Evolutionary conservation across 1,140 invertebrate genomes (phyloP), one percentile per base, ranked within the genome.

Genomic region (Homarus americanus): DNA sequence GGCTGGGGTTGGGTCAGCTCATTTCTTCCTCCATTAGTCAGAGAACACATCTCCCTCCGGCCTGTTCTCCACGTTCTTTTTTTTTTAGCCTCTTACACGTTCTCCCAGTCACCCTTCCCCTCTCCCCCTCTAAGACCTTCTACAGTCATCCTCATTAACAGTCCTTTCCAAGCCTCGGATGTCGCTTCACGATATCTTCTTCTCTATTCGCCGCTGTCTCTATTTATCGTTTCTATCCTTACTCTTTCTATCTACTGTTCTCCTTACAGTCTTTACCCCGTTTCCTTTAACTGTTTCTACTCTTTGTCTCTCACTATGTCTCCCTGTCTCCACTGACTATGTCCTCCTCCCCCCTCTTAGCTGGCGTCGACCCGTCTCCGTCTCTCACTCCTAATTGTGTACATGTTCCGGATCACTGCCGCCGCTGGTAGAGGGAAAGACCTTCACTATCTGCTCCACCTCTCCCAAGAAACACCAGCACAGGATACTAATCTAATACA

Each of bases 1-100:
- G 75, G 17, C 24, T 32, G 78, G 20, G 41, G 1, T n/a, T n/a
- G 10, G 49, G n/a, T 63, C 49, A 36, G 5, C 32, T 63, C 44
- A 82, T 82, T 79, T 82, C 79, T 36, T 63, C 79, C 79, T 82
- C 44, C 79, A 82, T 82, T 82, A 82, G 79, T 63, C 32, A 32
- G 34, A 15, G 32, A 63, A 82, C 28, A 82, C 40, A 84, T 41
- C 40, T 75, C 69, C 66, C 5, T 20, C 34, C 28, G 24, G 9
- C 49, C 24, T 49, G 5, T 82, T 24, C 20, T 28, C 32, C 53
- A 17, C 38, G n/a, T 69, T 49, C 53, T 49, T 53, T 58, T 58
- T 20, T 0, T 20, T 20, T 58, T 10, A 17, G 36, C 24, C 41
- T n/a, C n/a, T 32, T 49, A 34, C 2, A 15, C 17, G 24, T 34